Conservation (phyloP, 2,888 invertebrate species). For the Globia sparganii region DNA sequence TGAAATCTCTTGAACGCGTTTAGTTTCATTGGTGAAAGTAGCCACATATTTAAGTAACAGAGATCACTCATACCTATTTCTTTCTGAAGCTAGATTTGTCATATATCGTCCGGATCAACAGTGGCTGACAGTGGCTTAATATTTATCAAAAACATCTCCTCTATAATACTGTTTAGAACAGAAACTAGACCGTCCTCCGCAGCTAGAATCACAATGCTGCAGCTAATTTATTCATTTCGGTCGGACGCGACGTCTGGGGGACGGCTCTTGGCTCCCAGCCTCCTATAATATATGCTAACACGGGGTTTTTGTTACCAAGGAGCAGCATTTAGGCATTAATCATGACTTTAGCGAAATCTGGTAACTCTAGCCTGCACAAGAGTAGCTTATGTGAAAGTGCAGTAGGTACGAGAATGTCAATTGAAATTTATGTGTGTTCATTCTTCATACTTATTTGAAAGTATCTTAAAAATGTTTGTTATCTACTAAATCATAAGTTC, state of each 20-base stretch:
- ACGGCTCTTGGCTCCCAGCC: constrained; percentile 35
- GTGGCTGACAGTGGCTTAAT: neutral
- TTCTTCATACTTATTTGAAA: neutral
- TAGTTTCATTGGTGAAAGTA: neutral
- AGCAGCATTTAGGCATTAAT: constrained; percentile 4
- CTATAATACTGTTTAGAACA: constrained; percentile 6
- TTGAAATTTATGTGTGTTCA: neutral
- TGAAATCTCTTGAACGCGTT: too few species aligned
- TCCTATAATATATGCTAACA: constrained; percentile 29
- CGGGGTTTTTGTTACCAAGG: constrained; percentile 25
- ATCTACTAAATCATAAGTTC: neutral
- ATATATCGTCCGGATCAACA: neutral
- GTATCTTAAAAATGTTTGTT: neutral
- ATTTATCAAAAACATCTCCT: neutral
- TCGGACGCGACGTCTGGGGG: constrained; percentile 20
- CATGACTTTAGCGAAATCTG: constrained; percentile 1
- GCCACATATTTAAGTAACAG: too few species aligned
- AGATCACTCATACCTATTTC: neutral
- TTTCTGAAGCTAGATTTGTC: neutral
- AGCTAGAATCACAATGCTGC: constrained; percentile 31
- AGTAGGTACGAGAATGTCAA: neutral
- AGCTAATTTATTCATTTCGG: constrained; percentile 55
- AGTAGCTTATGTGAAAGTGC: neutral
- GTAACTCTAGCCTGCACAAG: neutral
- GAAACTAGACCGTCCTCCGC: neutral